A percentile compares a stretch with the other conserved stretches of the same genome.
These are phyloP conservation scores for Periophthalmus magnuspinnatus DNA, from an alignment of 2,797 vertebrate genomes.

Conservation along the genomic window DNA sequence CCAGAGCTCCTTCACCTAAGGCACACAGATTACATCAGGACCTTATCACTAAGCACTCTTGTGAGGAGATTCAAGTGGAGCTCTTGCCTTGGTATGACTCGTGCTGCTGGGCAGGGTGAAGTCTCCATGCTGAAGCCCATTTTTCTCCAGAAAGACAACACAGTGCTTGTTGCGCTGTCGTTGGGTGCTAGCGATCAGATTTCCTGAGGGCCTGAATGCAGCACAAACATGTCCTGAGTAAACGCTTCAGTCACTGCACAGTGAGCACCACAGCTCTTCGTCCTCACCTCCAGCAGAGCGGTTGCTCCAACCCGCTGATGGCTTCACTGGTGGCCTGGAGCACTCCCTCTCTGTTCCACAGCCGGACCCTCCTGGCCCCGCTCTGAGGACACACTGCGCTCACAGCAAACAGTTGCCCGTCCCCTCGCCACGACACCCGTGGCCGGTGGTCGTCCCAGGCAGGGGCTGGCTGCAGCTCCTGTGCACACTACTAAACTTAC, in stretches of 20 bases:
- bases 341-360: conserved; percentile 93
- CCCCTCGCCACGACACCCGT: conserved; percentile 90
- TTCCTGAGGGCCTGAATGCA: conserved; percentile 86
- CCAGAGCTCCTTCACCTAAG: conserved; percentile 88
- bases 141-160: conserved; percentile 96
- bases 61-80: background rate
- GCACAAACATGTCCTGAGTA: background rate
- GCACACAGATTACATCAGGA: background rate
- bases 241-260: background rate
- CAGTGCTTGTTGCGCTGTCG: conserved; percentile 90
- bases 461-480: conserved; percentile 82
- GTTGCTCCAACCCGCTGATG: conserved; percentile 86
- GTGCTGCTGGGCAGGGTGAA: conserved; percentile 88
- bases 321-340: conserved; percentile 93
- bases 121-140: conserved; percentile 94
- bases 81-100: conserved; percentile 83
- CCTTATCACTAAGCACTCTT: background rate
- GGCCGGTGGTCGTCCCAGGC: conserved; percentile 86
- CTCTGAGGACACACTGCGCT: conserved; percentile 85
- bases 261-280: background rate
- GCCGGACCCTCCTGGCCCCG: conserved; percentile 86
- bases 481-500: background rate
- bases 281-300: conserved; percentile 92
- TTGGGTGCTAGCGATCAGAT: conserved; percentile 88
- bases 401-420: conserved; percentile 92